A percentile compares a stretch with the other conserved stretches of the same genome.
phyloP scores from a whole-genome alignment of 2,113 vertebrate genomes.

The Gnathonemus echidnorhynchus region DNA sequence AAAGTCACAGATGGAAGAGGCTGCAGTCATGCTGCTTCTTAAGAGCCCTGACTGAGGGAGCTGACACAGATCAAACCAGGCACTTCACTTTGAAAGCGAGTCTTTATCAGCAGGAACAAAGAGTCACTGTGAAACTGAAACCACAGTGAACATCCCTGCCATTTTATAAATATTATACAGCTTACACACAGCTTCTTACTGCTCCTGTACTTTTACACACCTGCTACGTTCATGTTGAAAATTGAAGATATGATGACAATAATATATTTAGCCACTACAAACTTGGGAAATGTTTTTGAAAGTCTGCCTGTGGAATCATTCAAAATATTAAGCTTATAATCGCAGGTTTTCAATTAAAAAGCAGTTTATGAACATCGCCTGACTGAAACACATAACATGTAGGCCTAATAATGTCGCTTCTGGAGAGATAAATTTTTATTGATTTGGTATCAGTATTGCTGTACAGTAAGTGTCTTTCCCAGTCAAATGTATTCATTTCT shows the following conservation, averaged over 20 bases:
- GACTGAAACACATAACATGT: not conserved
- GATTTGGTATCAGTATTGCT: not conserved
- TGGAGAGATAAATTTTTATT: not conserved
- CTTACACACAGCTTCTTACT: not conserved
- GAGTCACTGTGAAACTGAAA: not conserved
- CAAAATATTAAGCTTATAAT: not conserved
- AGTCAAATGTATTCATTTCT: not conserved
- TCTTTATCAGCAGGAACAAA: not conserved
- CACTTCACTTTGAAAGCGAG: not conserved
- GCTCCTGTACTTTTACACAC: not conserved
- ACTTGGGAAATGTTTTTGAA: not conserved
- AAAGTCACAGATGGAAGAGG: not conserved
- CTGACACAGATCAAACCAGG: not conserved
- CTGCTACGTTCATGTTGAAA: not conserved
- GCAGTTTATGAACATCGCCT: not conserved
- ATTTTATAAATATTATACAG: not conserved
- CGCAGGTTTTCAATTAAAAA: not conserved
- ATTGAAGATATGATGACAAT: not conserved
- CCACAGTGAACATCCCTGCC: not conserved
- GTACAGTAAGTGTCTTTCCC: not conserved
- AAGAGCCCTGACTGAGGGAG: not conserved
- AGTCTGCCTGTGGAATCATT: not conserved
- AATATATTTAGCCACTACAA: not conserved
- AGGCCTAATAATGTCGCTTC: not conserved
- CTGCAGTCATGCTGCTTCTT: not conserved